Evolutionary conservation across 2,888 invertebrate genomes (phyloP).

Genomic region (Meliscaeva auricollis): DNA sequence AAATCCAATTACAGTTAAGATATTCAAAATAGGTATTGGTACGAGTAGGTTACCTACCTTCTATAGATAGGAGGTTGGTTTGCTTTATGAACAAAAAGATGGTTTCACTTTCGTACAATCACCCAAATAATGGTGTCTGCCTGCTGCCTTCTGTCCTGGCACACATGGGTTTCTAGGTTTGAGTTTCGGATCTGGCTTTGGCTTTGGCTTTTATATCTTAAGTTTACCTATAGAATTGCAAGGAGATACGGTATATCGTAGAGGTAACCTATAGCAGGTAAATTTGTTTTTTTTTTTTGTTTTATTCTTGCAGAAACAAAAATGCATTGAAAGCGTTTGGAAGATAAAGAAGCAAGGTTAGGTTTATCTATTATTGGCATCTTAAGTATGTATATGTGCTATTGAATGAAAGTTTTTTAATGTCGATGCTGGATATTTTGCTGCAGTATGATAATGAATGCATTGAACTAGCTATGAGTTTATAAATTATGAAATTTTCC

Average conservation of each 20-base stretch:
- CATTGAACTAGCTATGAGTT: constrained; percentile 2
- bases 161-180: constrained; percentile 19
- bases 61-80: constrained; percentile 1
- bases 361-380: constrained; percentile 61
- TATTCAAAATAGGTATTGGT: constrained; percentile 44
- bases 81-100: constrained; percentile 21
- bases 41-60: background rate
- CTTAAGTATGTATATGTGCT: constrained; percentile 6
- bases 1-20: constrained; percentile 71
- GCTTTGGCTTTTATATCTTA: constrained; percentile 18
- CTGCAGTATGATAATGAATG: constrained; percentile 18
- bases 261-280: too few relatives aligned
- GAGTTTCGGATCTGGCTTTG: background rate
- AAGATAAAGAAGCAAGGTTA: constrained; percentile 13
- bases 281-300: background rate
- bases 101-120: constrained; percentile 28
- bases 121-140: constrained; percentile 17
- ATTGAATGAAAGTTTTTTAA: constrained; percentile 38
- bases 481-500: background rate
- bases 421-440: constrained; percentile 21
- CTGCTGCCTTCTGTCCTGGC: too few relatives aligned
- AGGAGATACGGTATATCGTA: too few relatives aligned
- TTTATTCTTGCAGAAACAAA: background rate
- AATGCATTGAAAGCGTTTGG: constrained; percentile 10
- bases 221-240: background rate